Conservation (phyloP, 2,113 vertebrate genomes). For the Melanerpes aurifrons region DNA sequence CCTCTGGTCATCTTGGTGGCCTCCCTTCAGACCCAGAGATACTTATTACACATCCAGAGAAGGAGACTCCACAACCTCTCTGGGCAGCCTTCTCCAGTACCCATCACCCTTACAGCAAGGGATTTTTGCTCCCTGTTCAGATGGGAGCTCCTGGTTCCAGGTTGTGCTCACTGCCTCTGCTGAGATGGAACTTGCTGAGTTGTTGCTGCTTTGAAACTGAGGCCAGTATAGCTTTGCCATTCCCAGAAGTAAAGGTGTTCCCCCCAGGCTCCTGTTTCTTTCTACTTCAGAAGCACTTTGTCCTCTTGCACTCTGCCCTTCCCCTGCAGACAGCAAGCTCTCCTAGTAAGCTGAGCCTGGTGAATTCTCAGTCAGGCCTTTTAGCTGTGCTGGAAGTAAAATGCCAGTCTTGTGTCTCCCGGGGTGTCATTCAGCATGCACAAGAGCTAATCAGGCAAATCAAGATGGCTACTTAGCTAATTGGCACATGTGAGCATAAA, state of each 20-base stretch:
- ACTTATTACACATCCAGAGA: too few species aligned
- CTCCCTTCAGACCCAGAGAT: too few species aligned
- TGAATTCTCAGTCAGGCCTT: background rate
- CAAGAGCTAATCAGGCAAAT: constrained; percentile 27
- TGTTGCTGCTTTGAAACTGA: background rate
- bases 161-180: too few species aligned
- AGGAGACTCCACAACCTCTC: too few species aligned
- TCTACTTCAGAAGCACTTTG: background rate
- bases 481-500: constrained; percentile 8
- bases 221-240: background rate
- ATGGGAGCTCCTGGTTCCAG: too few species aligned
- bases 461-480: constrained; percentile 28
- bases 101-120: too few species aligned
- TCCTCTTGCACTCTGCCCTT: background rate
- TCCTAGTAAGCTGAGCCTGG: background rate
- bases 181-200: too few species aligned
- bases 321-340: background rate
- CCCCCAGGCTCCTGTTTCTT: background rate
- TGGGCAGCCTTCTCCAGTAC: too few species aligned
- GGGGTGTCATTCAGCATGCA: constrained; percentile 15
- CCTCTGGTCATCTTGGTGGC: too few species aligned
- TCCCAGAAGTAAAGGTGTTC: background rate
- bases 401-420: background rate
- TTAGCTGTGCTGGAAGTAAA: background rate
- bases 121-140: too few species aligned